These are phyloP conservation scores for Coluber constrictor DNA, from an alignment of 2,797 vertebrate genomes.

Conservation along the genomic window DNA sequence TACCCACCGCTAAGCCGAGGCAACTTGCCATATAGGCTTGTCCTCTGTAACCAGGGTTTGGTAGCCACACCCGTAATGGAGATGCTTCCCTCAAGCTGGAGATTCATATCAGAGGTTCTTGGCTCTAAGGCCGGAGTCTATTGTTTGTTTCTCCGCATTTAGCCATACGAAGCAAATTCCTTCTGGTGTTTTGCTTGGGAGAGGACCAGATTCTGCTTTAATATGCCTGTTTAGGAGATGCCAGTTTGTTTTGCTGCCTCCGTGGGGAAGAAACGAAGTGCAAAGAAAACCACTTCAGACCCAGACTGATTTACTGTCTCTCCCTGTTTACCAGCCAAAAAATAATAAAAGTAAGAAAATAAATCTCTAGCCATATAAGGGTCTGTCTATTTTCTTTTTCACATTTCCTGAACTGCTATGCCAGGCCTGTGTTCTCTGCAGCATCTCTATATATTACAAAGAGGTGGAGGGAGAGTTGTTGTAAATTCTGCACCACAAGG, in stretches of 20 bases:
- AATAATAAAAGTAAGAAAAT: background rate
- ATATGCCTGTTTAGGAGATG: too few species aligned
- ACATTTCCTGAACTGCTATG: background rate
- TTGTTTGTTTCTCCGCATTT: background rate
- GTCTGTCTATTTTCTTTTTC: background rate
- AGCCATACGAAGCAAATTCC: background rate
- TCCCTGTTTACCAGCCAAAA: background rate
- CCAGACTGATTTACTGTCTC: too few species aligned
- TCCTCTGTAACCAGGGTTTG: background rate
- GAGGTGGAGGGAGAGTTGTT: background rate
- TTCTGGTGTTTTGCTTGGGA: background rate
- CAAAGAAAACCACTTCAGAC: background rate
- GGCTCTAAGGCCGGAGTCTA: background rate
- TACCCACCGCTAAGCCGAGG: too few species aligned
- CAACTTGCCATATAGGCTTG: background rate
- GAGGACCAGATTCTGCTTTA: background rate
- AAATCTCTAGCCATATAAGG: background rate
- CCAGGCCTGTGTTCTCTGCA: background rate
- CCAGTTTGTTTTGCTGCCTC: background rate
- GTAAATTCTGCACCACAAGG: background rate
- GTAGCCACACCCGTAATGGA: rapidly evolving
- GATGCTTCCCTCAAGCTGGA: background rate
- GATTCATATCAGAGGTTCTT: background rate
- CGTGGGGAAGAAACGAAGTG: background rate
- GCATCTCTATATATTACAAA: background rate